Conservation (phyloP, 1,140 invertebrate species). For the Drosophila quadrilineata region DNA sequence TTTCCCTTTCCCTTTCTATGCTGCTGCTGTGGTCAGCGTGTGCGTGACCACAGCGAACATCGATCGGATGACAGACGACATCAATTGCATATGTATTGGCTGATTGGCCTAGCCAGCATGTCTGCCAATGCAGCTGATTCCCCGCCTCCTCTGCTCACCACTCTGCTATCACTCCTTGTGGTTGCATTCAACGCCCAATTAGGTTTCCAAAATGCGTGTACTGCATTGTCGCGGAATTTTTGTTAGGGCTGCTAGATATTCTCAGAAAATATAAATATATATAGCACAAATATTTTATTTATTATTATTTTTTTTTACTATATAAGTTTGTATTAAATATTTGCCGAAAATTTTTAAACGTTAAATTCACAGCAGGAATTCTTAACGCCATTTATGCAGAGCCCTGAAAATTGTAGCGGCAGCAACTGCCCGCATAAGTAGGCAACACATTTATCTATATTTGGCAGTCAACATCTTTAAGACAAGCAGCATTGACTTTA, state of each 20-base stretch:
- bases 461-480: slow-evolving; percentile 4
- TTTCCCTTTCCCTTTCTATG: neutral
- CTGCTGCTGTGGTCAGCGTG: slow-evolving; percentile 41
- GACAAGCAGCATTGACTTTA: slow-evolving; percentile 5
- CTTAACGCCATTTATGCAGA: no score
- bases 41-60: slow-evolving; percentile 71
- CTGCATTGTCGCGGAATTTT: slow-evolving; percentile 22
- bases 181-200: slow-evolving; percentile 31
- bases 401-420: no score
- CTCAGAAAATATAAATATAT: no score
- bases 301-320: no score
- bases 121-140: slow-evolving; percentile 45
- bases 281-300: no score
- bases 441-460: slow-evolving; percentile 36
- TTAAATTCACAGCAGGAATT: no score
- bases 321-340: no score
- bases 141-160: neutral
- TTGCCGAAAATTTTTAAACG: no score
- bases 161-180: neutral
- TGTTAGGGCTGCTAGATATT: no score
- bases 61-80: slow-evolving; percentile 53
- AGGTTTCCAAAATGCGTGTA: slow-evolving; percentile 10
- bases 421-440: slow-evolving; percentile 35
- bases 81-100: neutral
- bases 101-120: slow-evolving; percentile 65